These are phyloP conservation scores for Tragelaphus oryx DNA, from an alignment of 2,797 vertebrate species.

Conservation along the genomic window DNA sequence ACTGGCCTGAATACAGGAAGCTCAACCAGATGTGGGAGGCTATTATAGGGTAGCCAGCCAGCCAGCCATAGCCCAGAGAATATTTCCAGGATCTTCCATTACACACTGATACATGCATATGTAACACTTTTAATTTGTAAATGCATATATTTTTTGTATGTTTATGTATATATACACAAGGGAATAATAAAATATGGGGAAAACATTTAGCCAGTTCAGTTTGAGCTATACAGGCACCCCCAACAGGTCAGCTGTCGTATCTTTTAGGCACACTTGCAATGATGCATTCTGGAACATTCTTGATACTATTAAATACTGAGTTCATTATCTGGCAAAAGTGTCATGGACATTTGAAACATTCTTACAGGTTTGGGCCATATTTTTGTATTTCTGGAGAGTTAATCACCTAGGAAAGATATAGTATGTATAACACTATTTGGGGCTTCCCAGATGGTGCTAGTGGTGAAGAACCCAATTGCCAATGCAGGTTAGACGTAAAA, in stretches of 20 bases:
- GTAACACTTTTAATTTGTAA: no score
- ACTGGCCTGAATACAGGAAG: background rate
- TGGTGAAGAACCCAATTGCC: background rate
- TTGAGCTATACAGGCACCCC: background rate
- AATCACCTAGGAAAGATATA: background rate
- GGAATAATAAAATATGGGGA: background rate
- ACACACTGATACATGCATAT: background rate
- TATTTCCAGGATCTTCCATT: background rate
- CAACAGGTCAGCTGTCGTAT: background rate
- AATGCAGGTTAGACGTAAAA: background rate
- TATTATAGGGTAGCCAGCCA: background rate
- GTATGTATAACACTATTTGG: background rate
- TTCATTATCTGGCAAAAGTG: background rate
- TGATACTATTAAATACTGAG: background rate
- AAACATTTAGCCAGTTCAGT: background rate
- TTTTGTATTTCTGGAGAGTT: background rate
- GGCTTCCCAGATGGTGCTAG: background rate
- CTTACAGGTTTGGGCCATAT: background rate
- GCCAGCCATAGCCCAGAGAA: background rate
- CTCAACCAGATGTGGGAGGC: background rate
- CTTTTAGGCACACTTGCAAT: background rate
- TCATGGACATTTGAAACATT: background rate
- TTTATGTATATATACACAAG: background rate
- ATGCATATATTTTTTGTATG: background rate
- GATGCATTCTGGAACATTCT: constrained; percentile 3